These are phyloP conservation scores for Chrysoperla carnea DNA, from an alignment of 1,140 invertebrate genomes.

Conservation along the genomic window DNA sequence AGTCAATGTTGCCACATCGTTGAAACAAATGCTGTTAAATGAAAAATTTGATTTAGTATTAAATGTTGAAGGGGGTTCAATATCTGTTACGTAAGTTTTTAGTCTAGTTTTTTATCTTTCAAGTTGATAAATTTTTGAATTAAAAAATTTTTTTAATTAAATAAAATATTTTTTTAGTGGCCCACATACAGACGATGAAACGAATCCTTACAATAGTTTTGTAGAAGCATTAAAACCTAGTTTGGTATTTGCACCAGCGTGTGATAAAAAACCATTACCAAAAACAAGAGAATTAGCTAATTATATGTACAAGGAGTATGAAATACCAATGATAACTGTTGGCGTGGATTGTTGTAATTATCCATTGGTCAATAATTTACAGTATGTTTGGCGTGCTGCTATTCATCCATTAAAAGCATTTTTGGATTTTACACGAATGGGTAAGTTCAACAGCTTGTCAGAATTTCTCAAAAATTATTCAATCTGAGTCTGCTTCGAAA, in stretches of 20 bases:
- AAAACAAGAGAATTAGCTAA: slow-evolving; percentile 28
- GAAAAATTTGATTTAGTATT: slow-evolving; percentile 41
- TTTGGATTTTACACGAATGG: slow-evolving; percentile 31
- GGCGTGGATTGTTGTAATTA: slow-evolving; percentile 62
- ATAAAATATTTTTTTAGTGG: slow-evolving; percentile 14
- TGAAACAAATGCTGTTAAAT: slow-evolving; percentile 31
- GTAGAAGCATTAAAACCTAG: slow-evolving; percentile 24
- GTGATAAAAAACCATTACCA: slow-evolving; percentile 6
- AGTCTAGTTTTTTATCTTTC: background rate
- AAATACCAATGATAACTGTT: slow-evolving; percentile 34
- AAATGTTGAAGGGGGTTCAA: slow-evolving; percentile 40
- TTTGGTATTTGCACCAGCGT: slow-evolving; percentile 12
- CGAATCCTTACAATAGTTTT: slow-evolving; percentile 30
- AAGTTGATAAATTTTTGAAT: background rate
- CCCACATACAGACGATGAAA: slow-evolving; percentile 17
- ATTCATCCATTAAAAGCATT: slow-evolving; percentile 49
- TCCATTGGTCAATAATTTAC: slow-evolving; percentile 42
- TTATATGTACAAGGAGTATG: slow-evolving; percentile 31
- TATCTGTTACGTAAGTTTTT: slow-evolving; percentile 30
- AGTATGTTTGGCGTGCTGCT: slow-evolving; percentile 55
- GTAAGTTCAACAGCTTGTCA: slow-evolving; percentile 13
- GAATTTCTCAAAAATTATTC: background rate
- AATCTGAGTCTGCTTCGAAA: background rate
- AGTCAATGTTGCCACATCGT: slow-evolving; percentile 29
- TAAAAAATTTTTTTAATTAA: slow-evolving; percentile 2